Evolutionary conservation across 2,888 invertebrate genomes (phyloP), one percentile per base, ranked within the genome.

Genomic region (Papilio demoleus): DNA sequence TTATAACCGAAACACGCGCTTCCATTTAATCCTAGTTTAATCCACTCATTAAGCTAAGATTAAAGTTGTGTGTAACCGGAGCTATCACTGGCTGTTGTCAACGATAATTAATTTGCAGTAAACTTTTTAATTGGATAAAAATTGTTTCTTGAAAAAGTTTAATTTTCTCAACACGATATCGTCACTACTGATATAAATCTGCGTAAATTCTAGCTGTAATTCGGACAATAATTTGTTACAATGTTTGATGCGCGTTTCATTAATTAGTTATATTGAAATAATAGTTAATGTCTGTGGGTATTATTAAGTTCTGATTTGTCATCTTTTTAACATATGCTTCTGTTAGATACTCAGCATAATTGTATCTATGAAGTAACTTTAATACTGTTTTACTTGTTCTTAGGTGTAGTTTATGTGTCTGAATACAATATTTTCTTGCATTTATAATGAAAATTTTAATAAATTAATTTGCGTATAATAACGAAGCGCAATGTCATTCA

Each of bases 131-230:
- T 69, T 69, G 65, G 65, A 38, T 14, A 36, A 60, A 14, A 53
- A 65, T 42, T 40, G 31, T 60, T 2, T 42, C 34, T 34, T 31
- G 22, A 68, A 68, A 64, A 60, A 65, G 17, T 58, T 22, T 31
- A 64, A 53, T 69, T 69, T 69, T 69, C 64, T 69, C 65, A 50
- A 40, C 19, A 24, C 60, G 40, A 27, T 40, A 59, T 47, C n/a
- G 24, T 6, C 38, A 24, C 45, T 38, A 27, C 19, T 64, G 19
- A 24, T 31, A 17, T 19, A 19, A 14, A 50, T 61, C 38, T 19
- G 38, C 38, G 40, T 34, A 45, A 36, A 66, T 47, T 66, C 17
- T 36, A 50, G 60, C 60, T 61, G 60, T 27, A 50, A n/a, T 47
- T 36, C 24, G 24, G 34, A 8, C 22, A 45, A 38, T 36, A 6